Base-by-base conservation (phyloP, 2,113 vertebrate species). In the Brienomyrus brachyistius region DNA sequence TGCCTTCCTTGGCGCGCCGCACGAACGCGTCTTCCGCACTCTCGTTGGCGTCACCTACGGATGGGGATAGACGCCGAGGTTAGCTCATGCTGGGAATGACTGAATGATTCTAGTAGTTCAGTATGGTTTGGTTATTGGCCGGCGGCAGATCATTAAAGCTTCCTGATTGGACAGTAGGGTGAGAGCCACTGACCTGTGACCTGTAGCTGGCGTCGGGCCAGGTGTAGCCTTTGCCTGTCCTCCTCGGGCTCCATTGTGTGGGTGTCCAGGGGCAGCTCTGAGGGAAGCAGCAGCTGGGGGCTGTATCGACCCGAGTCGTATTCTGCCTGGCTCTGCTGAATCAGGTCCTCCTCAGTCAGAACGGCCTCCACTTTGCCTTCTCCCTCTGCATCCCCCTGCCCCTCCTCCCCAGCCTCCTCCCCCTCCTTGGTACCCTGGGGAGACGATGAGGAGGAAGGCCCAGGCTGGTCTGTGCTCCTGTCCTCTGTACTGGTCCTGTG, bases 241-340 rank as follows among this genome's bases (percentile, higher is more conserved):
- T 99, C 98, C 0, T 98, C 97, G 0, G 96, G 95, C 2, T 97
- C 97, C 87, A 97, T 95, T 3, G 97, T 96, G 1, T 99, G 98
- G 0, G 97, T 96, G 0, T 99, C 98, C 4, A 98, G 97, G 0
- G 98, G 98, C 93, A 99, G 95, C 92, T 99, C 98, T 0, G 96
- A 97, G 0, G 94, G 19, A 0, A 94, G 95, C 89, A 99, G 97
- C 91, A 99, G 95, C 0, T 95, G 91, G 0, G 98, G 98, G 88
- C 98, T 99, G 96, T 99, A 99, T 87, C 96, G 97, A 0, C 98
- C 98, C 0, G 98, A 97, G 0, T 99, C 98, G 0, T 99, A 99
- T 92, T 99, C 98, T 0, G 98, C 98, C 92, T 99, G 95, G 93
- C 98, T 99, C 94, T 99, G 98, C 94, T 98, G 98, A 92, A 99